These are phyloP conservation scores for Ganaspis sp. DNA, from an alignment of 1,140 invertebrate species.

Conservation along the genomic window DNA sequence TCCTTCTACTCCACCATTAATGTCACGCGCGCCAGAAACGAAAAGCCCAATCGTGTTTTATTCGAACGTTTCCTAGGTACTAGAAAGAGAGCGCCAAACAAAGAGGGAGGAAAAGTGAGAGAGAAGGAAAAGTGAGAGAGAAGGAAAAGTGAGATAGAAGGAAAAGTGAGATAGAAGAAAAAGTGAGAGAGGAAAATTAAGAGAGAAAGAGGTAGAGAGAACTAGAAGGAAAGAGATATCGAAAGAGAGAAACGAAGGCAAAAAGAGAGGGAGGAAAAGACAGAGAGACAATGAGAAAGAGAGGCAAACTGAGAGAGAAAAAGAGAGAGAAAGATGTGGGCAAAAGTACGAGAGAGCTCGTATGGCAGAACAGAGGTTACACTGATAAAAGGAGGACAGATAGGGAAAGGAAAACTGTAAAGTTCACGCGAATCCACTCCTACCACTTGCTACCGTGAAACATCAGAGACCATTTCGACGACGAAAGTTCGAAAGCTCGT, in stretches of 20 bases:
- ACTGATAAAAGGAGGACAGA: slow-evolving; percentile 25
- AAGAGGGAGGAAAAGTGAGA: slow-evolving; percentile 32
- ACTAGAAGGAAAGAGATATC: too few species aligned
- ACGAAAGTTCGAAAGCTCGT: slow-evolving; percentile 37
- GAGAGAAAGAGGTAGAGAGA: too few species aligned
- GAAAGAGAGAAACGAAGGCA: too few species aligned
- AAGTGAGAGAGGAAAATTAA: neutral
- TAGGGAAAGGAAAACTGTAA: slow-evolving; percentile 34
- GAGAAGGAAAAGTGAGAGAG: slow-evolving; percentile 26
- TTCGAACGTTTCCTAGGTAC: slow-evolving; percentile 41
- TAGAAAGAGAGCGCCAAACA: neutral
- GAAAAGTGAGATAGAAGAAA: slow-evolving; percentile 13
- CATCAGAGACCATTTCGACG: slow-evolving; percentile 25
- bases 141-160: slow-evolving; percentile 31
- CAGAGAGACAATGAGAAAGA: too few species aligned
- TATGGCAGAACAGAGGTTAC: slow-evolving; percentile 35
- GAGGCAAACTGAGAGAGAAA: too few species aligned
- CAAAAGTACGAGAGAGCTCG: neutral
- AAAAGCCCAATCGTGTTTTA: slow-evolving; percentile 59
- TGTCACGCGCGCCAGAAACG: slow-evolving; percentile 48
- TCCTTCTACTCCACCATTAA: slow-evolving; percentile 53
- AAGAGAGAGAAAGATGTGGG: too few species aligned
- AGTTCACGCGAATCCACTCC: slow-evolving; percentile 47
- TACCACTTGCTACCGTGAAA: slow-evolving; percentile 8
- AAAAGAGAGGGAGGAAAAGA: neutral